These are phyloP conservation scores for Molorchus minor DNA, from an alignment of 2,888 invertebrate species.

Conservation along the genomic window DNA sequence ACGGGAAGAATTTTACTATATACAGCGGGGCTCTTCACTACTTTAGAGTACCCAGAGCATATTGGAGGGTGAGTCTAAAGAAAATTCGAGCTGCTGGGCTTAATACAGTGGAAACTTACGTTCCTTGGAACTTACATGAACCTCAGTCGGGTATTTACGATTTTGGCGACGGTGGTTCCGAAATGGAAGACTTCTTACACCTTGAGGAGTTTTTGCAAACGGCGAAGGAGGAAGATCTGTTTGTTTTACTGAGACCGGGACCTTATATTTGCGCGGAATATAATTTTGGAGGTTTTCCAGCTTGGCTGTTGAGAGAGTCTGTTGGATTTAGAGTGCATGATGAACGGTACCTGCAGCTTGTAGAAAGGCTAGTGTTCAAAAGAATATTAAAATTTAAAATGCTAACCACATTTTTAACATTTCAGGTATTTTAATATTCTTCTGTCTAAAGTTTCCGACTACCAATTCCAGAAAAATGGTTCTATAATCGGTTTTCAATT, in stretches of 20 bases:
- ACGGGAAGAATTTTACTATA: constrained; percentile 60
- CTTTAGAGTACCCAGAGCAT: constrained; percentile 79
- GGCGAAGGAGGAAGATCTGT: constrained; percentile 80
- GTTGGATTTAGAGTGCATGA: constrained; percentile 48
- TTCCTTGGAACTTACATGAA: constrained; percentile 92
- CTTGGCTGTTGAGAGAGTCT: constrained; percentile 56
- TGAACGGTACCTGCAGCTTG: constrained; percentile 61
- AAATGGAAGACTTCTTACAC: constrained; percentile 66
- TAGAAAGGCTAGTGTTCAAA: constrained; percentile 38
- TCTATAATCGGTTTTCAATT: constrained; percentile 88
- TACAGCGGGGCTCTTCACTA: constrained; percentile 78
- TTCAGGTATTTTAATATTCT: constrained; percentile 60
- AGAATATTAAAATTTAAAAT: constrained; percentile 9
- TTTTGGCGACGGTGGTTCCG: constrained; percentile 68
- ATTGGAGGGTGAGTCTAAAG: constrained; percentile 82
- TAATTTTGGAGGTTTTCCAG: constrained; percentile 67
- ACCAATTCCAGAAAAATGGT: constrained; percentile 76
- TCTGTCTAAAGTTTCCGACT: constrained; percentile 51
- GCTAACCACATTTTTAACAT: constrained; percentile 17
- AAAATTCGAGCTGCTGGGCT: constrained; percentile 85
- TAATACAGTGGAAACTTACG: constrained; percentile 85
- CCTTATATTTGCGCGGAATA: constrained; percentile 94
- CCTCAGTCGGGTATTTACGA: constrained; percentile 75
- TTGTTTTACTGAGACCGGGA: constrained; percentile 85
- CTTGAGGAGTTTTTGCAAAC: constrained; percentile 73